Percentiles rank a stretch among this genome's conserved stretches.
Evolutionary conservation across 2,888 invertebrate genomes (phyloP).

Genomic region (Carpatolechia fugitivella): DNA sequence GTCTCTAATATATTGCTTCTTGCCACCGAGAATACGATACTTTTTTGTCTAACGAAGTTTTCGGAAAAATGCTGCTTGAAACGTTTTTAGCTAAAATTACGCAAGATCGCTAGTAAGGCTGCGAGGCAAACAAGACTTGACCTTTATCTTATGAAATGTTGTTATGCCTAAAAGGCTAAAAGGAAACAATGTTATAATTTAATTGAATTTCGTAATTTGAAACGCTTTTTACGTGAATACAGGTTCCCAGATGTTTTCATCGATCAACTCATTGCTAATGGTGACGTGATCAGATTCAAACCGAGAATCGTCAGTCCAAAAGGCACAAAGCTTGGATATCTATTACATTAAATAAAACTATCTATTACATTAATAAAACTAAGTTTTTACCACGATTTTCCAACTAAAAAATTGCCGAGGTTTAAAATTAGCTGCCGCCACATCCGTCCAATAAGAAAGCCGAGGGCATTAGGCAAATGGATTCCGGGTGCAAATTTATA

Average conservation of each 20-base stretch:
- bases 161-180: not conserved
- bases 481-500: slow-evolving; percentile 20
- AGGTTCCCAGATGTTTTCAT: no score
- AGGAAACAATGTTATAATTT: not conserved
- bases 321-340: not conserved
- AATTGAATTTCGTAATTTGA: no score
- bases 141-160: no score
- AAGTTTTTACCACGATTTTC: not conserved
- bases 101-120: no score
- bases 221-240: no score
- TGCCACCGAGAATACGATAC: slow-evolving; percentile 1
- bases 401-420: not conserved
- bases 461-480: slow-evolving; percentile 14
- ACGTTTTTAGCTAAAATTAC: not conserved
- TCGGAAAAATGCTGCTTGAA: not conserved
- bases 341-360: not conserved
- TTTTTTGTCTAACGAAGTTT: not conserved
- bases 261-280: no score
- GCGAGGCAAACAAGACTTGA: no score
- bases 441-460: not conserved
- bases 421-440: not conserved
- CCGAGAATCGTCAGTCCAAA: no score
- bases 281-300: no score
- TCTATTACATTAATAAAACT: not conserved
- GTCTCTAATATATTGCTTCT: slow-evolving; percentile 17